Base-by-base conservation (phyloP, 1,140 invertebrate genomes). In the Drosophila sechellia region DNA sequence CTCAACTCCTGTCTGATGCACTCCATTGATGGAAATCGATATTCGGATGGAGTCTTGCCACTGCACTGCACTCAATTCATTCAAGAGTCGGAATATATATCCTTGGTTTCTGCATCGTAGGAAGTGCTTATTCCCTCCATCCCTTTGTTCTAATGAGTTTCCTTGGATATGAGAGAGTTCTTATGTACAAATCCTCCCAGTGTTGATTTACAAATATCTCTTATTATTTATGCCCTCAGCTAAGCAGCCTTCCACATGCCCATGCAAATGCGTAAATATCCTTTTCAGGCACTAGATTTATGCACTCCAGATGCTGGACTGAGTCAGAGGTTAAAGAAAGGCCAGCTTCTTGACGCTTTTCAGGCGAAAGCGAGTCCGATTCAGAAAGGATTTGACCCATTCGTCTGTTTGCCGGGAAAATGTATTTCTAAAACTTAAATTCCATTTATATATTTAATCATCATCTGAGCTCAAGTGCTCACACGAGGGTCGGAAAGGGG, bases 401-500 rank as follows among this genome's bases (percentile, higher is more conserved):
- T 52, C 59, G 63, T 74, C 79, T 79, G 59, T 42, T 66, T 46
- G 13, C 45, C 35, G 11, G 55, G 42, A 59, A 83, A 78, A 83
- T 84, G 57, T 84, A 59, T 80, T 65, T 77, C 52, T 53, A 72
- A 85, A 85, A 86, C 68, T 81, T 78, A 81, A 86, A 89, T 87
- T 83, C 53, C 70, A 63, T 86, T 86, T 81, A 42, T 83, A 83
- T 89, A 79, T 89, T 83, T 79, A 76, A 83, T 73, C 83, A 70
- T 79, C 75, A 79, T 61, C 56, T 22, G 37, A 84, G 75, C 83
- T 87, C 73, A 87, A 87, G 66, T 45, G 54, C 81, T 86, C 81
- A 79, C 70, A 81, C 69, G 69, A 55, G 48, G 42, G 40, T 25
- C 43, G 48, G 25, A 20, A 34, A n/a, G 17, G 27, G 20, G 79